Conservation (phyloP, 2,113 vertebrate genomes). For the Vireo altiloquus region DNA sequence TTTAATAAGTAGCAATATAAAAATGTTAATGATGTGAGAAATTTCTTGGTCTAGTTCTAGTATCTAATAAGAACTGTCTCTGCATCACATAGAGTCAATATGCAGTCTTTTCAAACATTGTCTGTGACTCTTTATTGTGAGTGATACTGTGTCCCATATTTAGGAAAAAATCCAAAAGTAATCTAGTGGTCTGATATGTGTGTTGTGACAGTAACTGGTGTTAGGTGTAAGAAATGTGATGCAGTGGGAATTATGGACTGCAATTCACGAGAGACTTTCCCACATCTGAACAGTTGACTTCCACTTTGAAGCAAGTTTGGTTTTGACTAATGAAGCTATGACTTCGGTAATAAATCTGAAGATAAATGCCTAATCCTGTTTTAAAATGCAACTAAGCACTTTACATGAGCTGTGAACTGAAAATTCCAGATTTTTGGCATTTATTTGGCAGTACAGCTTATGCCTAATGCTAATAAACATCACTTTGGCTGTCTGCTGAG, state of each 20-base stretch:
- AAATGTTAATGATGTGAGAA: neutral
- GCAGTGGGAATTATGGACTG: neutral
- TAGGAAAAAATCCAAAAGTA: neutral
- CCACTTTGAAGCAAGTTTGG: neutral
- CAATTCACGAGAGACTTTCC: neutral
- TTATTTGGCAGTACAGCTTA: neutral
- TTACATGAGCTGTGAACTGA: neutral
- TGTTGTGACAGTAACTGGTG: neutral
- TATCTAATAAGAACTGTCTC: neutral
- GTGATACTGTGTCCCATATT: neutral
- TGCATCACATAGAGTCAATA: neutral
- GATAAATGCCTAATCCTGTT: neutral
- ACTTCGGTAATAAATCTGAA: neutral
- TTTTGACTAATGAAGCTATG: neutral
- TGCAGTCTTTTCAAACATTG: neutral
- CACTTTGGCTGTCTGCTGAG: neutral
- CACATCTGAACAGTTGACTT: neutral
- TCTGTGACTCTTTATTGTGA: neutral
- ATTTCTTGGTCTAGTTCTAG: neutral
- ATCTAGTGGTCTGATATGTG: neutral
- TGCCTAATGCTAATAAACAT: neutral
- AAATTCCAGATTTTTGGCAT: neutral
- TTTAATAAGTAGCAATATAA: neutral
- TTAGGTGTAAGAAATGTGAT: neutral
- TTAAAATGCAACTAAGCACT: neutral